Conservation (phyloP, 2,797 vertebrate genomes). For the Lateolabrax maculatus region DNA sequence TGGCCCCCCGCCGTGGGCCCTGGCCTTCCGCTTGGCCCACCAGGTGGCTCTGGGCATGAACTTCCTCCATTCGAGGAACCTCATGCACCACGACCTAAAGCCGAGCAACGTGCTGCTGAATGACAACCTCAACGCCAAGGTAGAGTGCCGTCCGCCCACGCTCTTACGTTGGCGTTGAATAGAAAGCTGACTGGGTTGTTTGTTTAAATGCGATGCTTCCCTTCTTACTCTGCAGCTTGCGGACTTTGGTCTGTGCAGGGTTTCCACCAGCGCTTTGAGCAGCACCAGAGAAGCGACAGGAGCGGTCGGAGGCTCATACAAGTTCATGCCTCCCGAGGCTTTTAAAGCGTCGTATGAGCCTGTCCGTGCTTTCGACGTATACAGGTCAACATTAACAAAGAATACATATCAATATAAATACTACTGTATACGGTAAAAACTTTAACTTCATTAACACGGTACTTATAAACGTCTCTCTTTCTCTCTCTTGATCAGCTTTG, state of each 20-base stretch:
- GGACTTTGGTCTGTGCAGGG: slow-evolving; percentile 83
- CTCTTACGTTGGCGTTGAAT: not conserved
- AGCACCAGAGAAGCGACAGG: not conserved
- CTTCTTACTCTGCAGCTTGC: slow-evolving; percentile 68
- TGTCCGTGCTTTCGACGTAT: slow-evolving; percentile 73
- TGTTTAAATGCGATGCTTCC: not conserved
- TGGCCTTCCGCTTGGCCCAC: slow-evolving; percentile 76
- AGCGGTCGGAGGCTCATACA: slow-evolving; percentile 58
- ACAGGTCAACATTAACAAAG: slow-evolving; percentile 75
- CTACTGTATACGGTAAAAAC: not conserved
- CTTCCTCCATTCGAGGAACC: slow-evolving; percentile 73
- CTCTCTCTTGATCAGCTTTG: slow-evolving; percentile 62
- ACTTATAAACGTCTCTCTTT: not conserved
- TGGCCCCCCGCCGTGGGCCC: slow-evolving; percentile 70
- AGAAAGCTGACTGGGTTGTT: not conserved
- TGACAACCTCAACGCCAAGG: slow-evolving; percentile 76
- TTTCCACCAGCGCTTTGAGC: slow-evolving; percentile 57
- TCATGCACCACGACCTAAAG: slow-evolving; percentile 84
- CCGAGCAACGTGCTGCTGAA: slow-evolving; percentile 83
- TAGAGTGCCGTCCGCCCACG: not conserved
- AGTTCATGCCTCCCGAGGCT: slow-evolving; percentile 85
- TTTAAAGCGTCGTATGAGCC: slow-evolving; percentile 58
- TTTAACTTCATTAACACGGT: not conserved
- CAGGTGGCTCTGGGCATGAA: slow-evolving; percentile 83
- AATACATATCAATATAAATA: not conserved